A percentile compares a stretch with the other conserved stretches of the same genome.
These are phyloP conservation scores for Unio delphinus DNA, from an alignment of 2,888 invertebrate genomes.

Conservation along the genomic window DNA sequence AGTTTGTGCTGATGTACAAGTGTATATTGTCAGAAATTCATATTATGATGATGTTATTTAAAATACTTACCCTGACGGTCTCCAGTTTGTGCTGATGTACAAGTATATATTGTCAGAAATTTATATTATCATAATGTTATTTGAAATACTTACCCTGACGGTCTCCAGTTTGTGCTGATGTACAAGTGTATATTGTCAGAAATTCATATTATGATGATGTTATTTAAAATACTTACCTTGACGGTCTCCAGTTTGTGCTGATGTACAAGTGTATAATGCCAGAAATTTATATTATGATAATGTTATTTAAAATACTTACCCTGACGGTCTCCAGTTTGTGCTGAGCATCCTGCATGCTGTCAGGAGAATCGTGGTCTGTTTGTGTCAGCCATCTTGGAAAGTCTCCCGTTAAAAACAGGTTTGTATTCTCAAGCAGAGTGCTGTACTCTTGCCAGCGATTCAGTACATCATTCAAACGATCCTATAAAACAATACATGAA, in stretches of 20 bases:
- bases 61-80: too few species aligned
- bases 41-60: neutral
- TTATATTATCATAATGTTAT: too few species aligned
- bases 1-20: neutral
- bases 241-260: slow-evolving; percentile 73
- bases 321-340: slow-evolving; percentile 41
- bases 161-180: slow-evolving; percentile 50
- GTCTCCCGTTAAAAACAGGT: slow-evolving; percentile 62
- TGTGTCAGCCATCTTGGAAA: slow-evolving; percentile 71
- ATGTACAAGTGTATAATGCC: too few species aligned
- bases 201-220: neutral
- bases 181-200: neutral
- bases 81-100: slow-evolving; percentile 73
- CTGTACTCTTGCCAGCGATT: slow-evolving; percentile 95
- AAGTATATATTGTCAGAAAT: too few species aligned
- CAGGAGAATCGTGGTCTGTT: slow-evolving; percentile 83
- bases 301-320: too few species aligned
- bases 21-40: neutral
- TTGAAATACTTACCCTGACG: too few species aligned
- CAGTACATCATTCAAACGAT: slow-evolving; percentile 87
- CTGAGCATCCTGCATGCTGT: slow-evolving; percentile 78
- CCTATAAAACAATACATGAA: slow-evolving; percentile 65
- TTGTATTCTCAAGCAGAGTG: slow-evolving; percentile 78
- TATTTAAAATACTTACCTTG: too few species aligned
- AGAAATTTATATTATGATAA: too few species aligned